Evolutionary conservation across 2,797 vertebrate genomes (phyloP).

Genomic region (Tinamus major): DNA sequence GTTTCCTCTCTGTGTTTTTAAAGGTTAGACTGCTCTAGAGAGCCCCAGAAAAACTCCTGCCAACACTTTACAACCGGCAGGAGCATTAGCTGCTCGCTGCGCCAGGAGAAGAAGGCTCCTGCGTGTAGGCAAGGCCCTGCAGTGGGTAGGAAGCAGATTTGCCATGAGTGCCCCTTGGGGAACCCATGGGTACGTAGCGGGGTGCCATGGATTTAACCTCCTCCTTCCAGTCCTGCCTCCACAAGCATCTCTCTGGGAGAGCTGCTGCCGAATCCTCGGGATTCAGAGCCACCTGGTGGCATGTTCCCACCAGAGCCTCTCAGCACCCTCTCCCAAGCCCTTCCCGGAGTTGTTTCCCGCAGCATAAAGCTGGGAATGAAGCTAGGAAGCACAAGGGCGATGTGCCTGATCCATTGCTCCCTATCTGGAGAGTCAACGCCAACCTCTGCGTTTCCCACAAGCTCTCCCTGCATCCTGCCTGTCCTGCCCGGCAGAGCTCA

Average conservation of each 20-base stretch:
- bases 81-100: not conserved
- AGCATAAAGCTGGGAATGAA: not conserved
- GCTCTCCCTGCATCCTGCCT: not conserved
- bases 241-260: not conserved
- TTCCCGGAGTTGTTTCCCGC: not conserved
- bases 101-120: not conserved
- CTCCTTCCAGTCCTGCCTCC: not conserved
- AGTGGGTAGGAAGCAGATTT: not conserved
- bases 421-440: not conserved
- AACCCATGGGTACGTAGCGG: not conserved
- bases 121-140: not conserved
- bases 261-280: not conserved
- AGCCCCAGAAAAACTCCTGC: not conserved
- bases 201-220: rapidly evolving
- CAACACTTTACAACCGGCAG: not conserved
- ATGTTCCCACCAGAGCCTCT: not conserved
- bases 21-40: conserved; percentile 34
- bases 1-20: conserved; percentile 46
- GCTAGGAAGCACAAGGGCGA: not conserved
- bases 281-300: conserved; percentile 68
- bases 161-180: rapidly evolving
- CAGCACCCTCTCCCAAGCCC: not conserved
- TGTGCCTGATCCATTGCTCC: not conserved
- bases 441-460: not conserved
- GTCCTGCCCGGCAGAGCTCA: not conserved